phyloP scores from a whole-genome alignment of 2,797 vertebrate species.

The Sebastes iracundus region DNA sequence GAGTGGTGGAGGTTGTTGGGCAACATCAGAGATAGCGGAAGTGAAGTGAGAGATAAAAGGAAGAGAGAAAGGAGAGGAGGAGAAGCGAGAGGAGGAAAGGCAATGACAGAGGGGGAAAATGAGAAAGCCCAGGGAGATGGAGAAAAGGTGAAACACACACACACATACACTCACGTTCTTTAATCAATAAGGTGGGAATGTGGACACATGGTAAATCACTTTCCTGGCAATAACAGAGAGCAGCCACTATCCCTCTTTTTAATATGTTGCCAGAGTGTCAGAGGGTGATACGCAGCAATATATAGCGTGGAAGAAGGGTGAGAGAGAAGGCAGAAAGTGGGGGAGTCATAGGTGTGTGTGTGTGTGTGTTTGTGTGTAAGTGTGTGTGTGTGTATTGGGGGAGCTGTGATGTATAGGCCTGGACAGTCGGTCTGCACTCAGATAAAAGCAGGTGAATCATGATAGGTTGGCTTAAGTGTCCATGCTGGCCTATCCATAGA shows the following conservation, averaged over 20 bases:
- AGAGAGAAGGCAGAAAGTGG: conserved; percentile 13
- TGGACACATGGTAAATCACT: conserved; percentile 75
- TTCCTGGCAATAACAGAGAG: conserved; percentile 73
- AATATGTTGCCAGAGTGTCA: conserved; percentile 73
- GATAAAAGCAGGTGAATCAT: conserved; percentile 62
- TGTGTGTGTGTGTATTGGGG: conserved; percentile 8
- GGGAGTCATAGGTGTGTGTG: background rate
- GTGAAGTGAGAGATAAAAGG: conserved; percentile 62
- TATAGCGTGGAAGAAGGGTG: conserved; percentile 33
- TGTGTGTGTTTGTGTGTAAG: conserved; percentile 4
- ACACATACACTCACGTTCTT: conserved; percentile 51
- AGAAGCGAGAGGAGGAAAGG: conserved; percentile 27
- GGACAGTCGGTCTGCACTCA: conserved; percentile 58
- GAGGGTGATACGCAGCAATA: conserved; percentile 61
- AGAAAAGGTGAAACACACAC: conserved; percentile 48
- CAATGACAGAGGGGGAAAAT: conserved; percentile 47
- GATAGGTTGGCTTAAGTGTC: conserved; percentile 59
- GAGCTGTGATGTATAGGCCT: conserved; percentile 56
- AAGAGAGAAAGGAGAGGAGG: conserved; percentile 35
- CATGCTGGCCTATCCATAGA: conserved; percentile 7
- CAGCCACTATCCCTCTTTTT: conserved; percentile 72
- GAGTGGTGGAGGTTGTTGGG: conserved; percentile 44
- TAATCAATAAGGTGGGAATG: conserved; percentile 77
- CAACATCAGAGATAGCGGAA: conserved; percentile 58
- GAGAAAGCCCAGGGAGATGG: conserved; percentile 55